Evolutionary conservation across 2,113 vertebrate genomes (phyloP).

Genomic region (Corydoras maculifer): DNA sequence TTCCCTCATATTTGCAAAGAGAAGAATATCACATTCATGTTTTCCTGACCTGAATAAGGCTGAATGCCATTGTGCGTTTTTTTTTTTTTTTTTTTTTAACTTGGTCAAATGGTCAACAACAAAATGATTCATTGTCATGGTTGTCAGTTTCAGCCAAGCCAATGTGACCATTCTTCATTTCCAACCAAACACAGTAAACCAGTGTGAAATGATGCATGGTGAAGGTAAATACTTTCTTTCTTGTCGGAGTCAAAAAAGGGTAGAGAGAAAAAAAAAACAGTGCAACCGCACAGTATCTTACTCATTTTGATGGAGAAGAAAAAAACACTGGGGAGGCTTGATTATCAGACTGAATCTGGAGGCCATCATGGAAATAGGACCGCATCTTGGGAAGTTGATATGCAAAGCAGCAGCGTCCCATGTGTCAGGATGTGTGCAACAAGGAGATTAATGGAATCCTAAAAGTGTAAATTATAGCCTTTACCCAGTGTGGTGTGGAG

Average conservation of each 20-base stretch:
- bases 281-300: not conserved
- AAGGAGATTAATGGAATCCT: slow-evolving; percentile 74
- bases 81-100: not conserved
- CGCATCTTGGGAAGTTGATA: slow-evolving; percentile 71
- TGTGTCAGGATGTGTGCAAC: slow-evolving; percentile 64
- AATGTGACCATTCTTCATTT: slow-evolving; percentile 33
- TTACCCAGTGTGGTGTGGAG: slow-evolving; percentile 63
- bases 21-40: slow-evolving; percentile 2
- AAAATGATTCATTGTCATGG: slow-evolving; percentile 37
- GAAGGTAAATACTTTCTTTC: slow-evolving; percentile 27
- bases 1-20: slow-evolving; percentile 53
- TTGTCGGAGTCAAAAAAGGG: not conserved
- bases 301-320: slow-evolving; percentile 34
- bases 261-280: not conserved
- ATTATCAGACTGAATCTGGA: slow-evolving; percentile 72
- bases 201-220: slow-evolving; percentile 32
- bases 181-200: slow-evolving; percentile 35
- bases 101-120: slow-evolving; percentile 37
- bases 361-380: slow-evolving; percentile 74
- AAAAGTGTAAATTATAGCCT: slow-evolving; percentile 75
- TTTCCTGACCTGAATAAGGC: slow-evolving; percentile 21
- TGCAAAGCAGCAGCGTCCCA: slow-evolving; percentile 73
- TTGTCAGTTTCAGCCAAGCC: slow-evolving; percentile 29
- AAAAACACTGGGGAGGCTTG: slow-evolving; percentile 56
- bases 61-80: not conserved